A percentile compares a stretch with the other conserved stretches of the same genome.
Conservation (phyloP, 2,888 invertebrate species). For the Coleophora flavipennella region DNA sequence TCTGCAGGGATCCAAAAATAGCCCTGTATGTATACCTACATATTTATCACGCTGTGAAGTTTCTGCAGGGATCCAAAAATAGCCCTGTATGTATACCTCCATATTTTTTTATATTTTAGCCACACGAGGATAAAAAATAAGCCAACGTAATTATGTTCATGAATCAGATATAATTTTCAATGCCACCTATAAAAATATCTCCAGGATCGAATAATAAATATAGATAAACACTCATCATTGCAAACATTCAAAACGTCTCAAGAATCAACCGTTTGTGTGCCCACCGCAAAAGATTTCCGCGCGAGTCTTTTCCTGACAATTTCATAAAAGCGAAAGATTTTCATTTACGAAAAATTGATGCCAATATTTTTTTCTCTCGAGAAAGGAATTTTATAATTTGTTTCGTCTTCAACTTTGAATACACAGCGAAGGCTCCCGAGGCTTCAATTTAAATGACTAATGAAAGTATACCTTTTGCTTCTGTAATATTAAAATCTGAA, state of each 20-base stretch:
- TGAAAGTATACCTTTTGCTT: constrained; percentile 18
- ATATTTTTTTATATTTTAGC: too few species aligned
- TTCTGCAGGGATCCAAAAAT: too few species aligned
- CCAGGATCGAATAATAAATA: neutral
- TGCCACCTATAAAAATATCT: neutral
- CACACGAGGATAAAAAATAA: too few species aligned
- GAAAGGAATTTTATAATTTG: constrained; percentile 45
- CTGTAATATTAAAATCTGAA: constrained; percentile 9
- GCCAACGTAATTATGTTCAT: too few species aligned
- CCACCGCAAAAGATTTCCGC: constrained; percentile 27
- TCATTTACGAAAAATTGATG: constrained; percentile 47
- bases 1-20: too few species aligned
- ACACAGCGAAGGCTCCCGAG: constrained; percentile 25
- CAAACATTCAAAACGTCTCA: neutral
- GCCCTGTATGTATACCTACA: too few species aligned
- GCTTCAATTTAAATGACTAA: constrained; percentile 28
- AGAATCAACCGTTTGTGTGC: constrained; percentile 17
- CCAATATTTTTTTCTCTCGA: constrained; percentile 44
- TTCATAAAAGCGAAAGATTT: constrained; percentile 48
- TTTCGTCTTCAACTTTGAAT: constrained; percentile 38
- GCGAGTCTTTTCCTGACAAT: constrained; percentile 47
- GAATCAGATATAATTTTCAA: neutral
- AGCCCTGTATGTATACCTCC: too few species aligned
- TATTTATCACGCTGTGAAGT: too few species aligned
- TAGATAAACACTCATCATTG: too few species aligned